These are phyloP conservation scores for Melanerpes formicivorus DNA, from an alignment of 2,113 vertebrate species.

Conservation along the genomic window DNA sequence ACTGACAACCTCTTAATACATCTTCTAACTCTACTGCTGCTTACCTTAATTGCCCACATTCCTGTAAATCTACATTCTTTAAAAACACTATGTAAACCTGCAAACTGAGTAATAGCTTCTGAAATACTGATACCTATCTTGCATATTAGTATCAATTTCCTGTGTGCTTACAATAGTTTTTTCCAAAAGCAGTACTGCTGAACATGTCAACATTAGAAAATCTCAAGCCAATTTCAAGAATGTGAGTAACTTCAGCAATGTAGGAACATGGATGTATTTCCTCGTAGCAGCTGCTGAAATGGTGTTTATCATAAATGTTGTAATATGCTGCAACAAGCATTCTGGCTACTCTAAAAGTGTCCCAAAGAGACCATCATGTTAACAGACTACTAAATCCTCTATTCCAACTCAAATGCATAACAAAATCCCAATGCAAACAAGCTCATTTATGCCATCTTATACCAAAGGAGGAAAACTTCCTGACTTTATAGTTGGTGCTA, in stretches of 20 bases:
- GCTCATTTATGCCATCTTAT: not conserved
- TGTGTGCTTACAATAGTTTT: not conserved
- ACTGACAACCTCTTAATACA: not conserved
- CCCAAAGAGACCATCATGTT: not conserved
- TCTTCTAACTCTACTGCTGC: not conserved
- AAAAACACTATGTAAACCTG: not conserved
- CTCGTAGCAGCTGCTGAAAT: not conserved
- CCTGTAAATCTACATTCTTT: not conserved
- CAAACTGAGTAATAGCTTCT: not conserved
- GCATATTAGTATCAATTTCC: not conserved
- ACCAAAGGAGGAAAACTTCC: not conserved
- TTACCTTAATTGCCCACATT: not conserved
- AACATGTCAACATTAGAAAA: not conserved
- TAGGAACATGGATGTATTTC: not conserved
- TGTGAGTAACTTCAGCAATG: not conserved
- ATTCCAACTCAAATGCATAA: not conserved
- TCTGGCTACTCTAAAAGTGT: not conserved
- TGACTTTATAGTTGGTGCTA: not conserved
- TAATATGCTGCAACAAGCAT: not conserved
- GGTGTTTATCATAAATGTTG: not conserved
- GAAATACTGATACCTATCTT: not conserved
- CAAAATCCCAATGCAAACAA: not conserved
- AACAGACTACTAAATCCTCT: not conserved
- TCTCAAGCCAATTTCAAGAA: not conserved
- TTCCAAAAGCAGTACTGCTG: not conserved